Evolutionary conservation across 2,113 vertebrate species (phyloP).

Genomic region (Galbula dea): DNA sequence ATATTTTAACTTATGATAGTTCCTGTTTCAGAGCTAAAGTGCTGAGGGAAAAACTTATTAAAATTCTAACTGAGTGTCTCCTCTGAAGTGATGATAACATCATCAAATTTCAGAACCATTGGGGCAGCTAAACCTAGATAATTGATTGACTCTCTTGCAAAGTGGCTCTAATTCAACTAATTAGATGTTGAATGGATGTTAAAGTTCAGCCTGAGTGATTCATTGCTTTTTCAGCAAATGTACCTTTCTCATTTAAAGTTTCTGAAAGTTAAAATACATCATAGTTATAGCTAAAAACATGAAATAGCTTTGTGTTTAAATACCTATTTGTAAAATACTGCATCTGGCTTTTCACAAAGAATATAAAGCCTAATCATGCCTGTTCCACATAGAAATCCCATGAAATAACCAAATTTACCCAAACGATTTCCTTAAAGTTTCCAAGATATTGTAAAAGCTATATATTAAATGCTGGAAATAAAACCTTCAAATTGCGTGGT

Average conservation of each 20-base stretch:
- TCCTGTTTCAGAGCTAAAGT: slow-evolving; percentile 16
- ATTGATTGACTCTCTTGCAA: slow-evolving; percentile 74
- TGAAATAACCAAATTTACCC: neutral
- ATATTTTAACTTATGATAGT: slow-evolving; percentile 53
- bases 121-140: slow-evolving; percentile 68
- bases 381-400: neutral
- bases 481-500: neutral
- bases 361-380: neutral
- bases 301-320: slow-evolving; percentile 6
- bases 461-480: neutral
- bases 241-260: slow-evolving; percentile 68
- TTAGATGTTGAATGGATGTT: slow-evolving; percentile 74
- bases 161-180: slow-evolving; percentile 74
- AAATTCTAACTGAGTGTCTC: slow-evolving; percentile 66
- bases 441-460: neutral
- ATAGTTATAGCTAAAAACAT: slow-evolving; percentile 5
- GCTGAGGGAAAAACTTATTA: slow-evolving; percentile 69
- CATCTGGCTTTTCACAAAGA: neutral
- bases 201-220: slow-evolving; percentile 72
- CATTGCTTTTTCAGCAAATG: slow-evolving; percentile 62
- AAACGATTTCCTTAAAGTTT: neutral
- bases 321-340: slow-evolving; percentile 20
- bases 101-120: slow-evolving; percentile 74
- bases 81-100: slow-evolving; percentile 75
- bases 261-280: slow-evolving; percentile 49